Percentiles rank a stretch among this genome's conserved stretches.
These are phyloP conservation scores for Pseudorhiza aurosa DNA, from an alignment of 30 jellyfish, hydroid and myxozoan genomes.

Conservation along the genomic window DNA sequence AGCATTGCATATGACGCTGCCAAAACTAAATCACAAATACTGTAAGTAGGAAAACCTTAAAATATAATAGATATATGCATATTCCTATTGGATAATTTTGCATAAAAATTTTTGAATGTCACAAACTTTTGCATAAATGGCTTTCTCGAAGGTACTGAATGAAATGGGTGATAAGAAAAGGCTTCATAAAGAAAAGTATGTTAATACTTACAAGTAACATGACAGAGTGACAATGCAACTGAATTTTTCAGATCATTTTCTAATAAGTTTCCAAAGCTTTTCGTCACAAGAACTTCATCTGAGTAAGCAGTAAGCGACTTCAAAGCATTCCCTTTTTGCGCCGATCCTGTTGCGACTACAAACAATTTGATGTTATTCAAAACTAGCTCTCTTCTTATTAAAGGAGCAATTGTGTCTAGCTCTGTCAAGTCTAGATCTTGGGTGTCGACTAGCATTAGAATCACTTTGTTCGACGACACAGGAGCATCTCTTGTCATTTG, in stretches of 20 bases:
- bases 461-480: conserved; percentile 5
- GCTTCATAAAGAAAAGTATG: too few relatives aligned
- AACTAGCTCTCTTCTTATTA: conserved; percentile 15
- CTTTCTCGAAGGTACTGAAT: too few relatives aligned
- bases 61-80: too few relatives aligned
- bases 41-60: too few relatives aligned
- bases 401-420: not conserved
- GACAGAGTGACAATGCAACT: conserved; percentile 43
- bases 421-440: conserved; percentile 12
- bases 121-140: too few relatives aligned
- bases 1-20: too few relatives aligned
- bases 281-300: conserved; percentile 25
- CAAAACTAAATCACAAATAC: too few relatives aligned
- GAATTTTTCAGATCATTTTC: not conserved
- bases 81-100: too few relatives aligned
- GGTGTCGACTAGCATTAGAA: conserved; percentile 12
- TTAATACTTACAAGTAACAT: conserved; percentile 9
- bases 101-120: too few relatives aligned
- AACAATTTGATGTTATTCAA: conserved; percentile 26
- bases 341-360: conserved; percentile 11
- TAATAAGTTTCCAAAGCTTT: conserved; percentile 3
- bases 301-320: conserved; percentile 8
- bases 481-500: conserved; percentile 6
- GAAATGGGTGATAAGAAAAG: too few relatives aligned
- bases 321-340: not conserved